A percentile compares a stretch with the other conserved stretches of the same genome.
Evolutionary conservation across 1,140 invertebrate species (phyloP).

Genomic region (Tetragonula clypearis): DNA sequence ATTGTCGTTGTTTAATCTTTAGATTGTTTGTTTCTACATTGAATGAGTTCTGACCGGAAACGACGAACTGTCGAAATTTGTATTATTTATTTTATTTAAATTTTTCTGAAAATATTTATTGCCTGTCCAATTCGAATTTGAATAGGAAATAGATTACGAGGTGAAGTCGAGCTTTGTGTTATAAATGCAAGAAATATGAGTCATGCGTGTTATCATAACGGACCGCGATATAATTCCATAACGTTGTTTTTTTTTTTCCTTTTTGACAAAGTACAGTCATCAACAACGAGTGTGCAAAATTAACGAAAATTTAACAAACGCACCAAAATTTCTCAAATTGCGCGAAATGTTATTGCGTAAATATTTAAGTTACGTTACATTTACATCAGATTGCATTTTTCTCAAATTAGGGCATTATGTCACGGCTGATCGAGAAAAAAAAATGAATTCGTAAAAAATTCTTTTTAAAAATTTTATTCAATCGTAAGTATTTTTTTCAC

Average conservation of each 20-base stretch:
- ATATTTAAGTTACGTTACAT: neutral
- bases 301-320: neutral
- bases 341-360: no score
- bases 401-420: neutral
- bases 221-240: neutral
- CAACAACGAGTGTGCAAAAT: neutral
- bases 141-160: neutral
- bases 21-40: no score
- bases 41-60: no score
- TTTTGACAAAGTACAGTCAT: neutral
- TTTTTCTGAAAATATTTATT: neutral
- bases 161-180: neutral
- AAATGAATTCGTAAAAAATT: neutral
- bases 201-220: neutral
- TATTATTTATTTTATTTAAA: neutral
- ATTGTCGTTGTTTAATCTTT: no score
- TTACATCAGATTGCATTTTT: neutral
- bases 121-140: no score
- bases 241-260: no score
- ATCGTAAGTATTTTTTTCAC: neutral
- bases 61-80: no score
- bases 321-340: no score
- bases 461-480: neutral
- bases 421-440: neutral
- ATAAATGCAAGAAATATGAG: neutral